A percentile compares a stretch with the other conserved stretches of the same genome.
Evolutionary conservation across 2,888 invertebrate genomes (phyloP).

Genomic region (Eueremaeus valkanovi): DNA sequence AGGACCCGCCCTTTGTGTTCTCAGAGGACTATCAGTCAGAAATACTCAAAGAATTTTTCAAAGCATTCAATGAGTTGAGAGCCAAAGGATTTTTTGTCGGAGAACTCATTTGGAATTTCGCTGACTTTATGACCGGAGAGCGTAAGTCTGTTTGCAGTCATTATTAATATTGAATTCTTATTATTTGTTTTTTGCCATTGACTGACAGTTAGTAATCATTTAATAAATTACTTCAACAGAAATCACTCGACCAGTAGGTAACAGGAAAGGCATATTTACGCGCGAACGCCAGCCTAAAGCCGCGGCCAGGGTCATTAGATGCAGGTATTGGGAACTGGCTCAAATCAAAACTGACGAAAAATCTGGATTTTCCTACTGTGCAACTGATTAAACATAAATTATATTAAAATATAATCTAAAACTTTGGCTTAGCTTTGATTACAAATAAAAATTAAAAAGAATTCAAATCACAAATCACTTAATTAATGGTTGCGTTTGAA

Average conservation of each 20-base stretch:
- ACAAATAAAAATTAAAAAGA: too few relatives aligned
- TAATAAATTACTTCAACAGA: too few relatives aligned
- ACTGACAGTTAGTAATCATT: too few relatives aligned
- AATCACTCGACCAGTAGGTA: constrained; percentile 72
- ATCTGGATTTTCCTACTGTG: constrained; percentile 9
- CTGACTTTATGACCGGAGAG: constrained; percentile 93
- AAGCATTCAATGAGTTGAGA: constrained; percentile 71
- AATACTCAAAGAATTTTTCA: constrained; percentile 77
- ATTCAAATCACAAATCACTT: too few relatives aligned
- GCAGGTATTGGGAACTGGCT: constrained; percentile 61
- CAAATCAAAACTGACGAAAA: not conserved
- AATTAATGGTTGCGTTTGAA: too few relatives aligned
- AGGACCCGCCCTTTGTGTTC: constrained; percentile 69
- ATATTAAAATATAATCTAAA: too few relatives aligned
- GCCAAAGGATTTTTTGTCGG: constrained; percentile 67
- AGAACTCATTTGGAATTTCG: constrained; percentile 99
- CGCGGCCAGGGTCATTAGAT: constrained; percentile 73
- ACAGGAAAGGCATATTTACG: constrained; percentile 73
- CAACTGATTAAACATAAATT: not conserved
- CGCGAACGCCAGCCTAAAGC: constrained; percentile 85
- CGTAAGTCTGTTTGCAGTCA: not conserved
- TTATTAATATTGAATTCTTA: not conserved
- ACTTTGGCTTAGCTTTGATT: too few relatives aligned
- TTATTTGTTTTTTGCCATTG: too few relatives aligned
- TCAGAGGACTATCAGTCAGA: constrained; percentile 91